Evolutionary conservation across 2,888 invertebrate species (phyloP).

Genomic region (Trichopria drosophilae): DNA sequence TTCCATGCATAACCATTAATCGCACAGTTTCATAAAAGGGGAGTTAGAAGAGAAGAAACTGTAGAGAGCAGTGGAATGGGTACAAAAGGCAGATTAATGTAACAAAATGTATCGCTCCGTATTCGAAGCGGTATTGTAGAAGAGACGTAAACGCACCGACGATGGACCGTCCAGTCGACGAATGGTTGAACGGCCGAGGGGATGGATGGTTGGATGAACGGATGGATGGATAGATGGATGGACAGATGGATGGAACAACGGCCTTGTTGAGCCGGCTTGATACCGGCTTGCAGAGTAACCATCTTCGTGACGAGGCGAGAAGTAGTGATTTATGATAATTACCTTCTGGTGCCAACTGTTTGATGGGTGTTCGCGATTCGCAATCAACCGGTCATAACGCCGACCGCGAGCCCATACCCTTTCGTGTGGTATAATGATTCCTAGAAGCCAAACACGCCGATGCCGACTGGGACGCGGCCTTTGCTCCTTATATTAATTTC

Average conservation of each 20-base stretch:
- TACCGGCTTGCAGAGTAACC: constrained; percentile 33
- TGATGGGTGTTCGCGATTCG: constrained; percentile 41
- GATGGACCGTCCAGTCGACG: constrained; percentile 42
- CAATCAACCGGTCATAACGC: constrained; percentile 43
- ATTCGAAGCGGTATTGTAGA: constrained; percentile 35
- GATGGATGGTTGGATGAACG: constrained; percentile 32
- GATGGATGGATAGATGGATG: no score
- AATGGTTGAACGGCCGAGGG: constrained; percentile 26
- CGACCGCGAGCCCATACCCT: constrained; percentile 8
- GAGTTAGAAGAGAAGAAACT: constrained; percentile 3
- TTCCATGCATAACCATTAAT: constrained; percentile 39
- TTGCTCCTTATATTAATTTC: no score
- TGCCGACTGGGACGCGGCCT: constrained; percentile 19
- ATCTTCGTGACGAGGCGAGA: constrained; percentile 32
- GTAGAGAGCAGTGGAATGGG: constrained; percentile 23
- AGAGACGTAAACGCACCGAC: constrained; percentile 32
- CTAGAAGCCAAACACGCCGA: constrained; percentile 35
- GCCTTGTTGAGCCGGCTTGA: constrained; percentile 32
- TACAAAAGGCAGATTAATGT: constrained; percentile 52
- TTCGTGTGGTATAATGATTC: constrained; percentile 46
- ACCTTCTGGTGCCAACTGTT: constrained; percentile 41
- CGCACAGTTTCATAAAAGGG: constrained; percentile 38
- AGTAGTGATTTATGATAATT: constrained; percentile 52
- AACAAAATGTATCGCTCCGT: constrained; percentile 42
- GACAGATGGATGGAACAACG: no score